Base-by-base conservation (phyloP, 2,888 invertebrate species). In the Epinotia nisella region DNA sequence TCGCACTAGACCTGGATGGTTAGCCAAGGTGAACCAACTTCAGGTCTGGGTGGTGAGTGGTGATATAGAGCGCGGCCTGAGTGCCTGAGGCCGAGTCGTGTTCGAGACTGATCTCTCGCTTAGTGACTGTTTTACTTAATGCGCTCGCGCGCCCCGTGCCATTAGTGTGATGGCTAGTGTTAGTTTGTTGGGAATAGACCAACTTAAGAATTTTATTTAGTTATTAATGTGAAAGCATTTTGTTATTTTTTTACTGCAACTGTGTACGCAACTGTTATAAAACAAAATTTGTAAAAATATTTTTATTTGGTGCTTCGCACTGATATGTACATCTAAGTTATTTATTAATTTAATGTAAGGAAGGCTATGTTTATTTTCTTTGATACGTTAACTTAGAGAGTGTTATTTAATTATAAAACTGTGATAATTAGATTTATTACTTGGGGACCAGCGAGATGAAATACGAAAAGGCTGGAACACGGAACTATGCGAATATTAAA, bases 391-490 rank as follows among this genome's bases (percentile, higher is more conserved):
- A 80, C 78, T 80, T 82, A 78, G 82, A 80, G 85, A 85, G 83
- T 87, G 82, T 90, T 90, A 91, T 87, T 91, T 92, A 85, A 90
- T 89, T 87, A 88, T 90, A 85, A 86, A 93, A 89, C 93, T 93
- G 93, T 93, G 93, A 93, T 93, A 93, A 91, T 92, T 92, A 92
- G 91, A 83, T 86, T 91, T 88, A 87, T 90, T 83, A 78, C 78
- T 81, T 77, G 78, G 76, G 75, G 80, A 85, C 83, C 85, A 85
- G 82, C 83, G 81, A 81, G 80, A 76, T 78, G 76, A 78, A 77
- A 74, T 73, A 80, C 79, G 75, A 78, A 79, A 78, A 79, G 79
- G 80, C 80, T 80, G 78, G 76, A 75, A 78, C 76, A 76, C 71
- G 64, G 75, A 74, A 71, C 65, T 76, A 60, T 71, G 73, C 73